Percentiles rank a stretch among this genome's conserved stretches.
These are phyloP conservation scores for Hylaeus anthracinus DNA, from an alignment of 1,140 invertebrate genomes.

Conservation along the genomic window DNA sequence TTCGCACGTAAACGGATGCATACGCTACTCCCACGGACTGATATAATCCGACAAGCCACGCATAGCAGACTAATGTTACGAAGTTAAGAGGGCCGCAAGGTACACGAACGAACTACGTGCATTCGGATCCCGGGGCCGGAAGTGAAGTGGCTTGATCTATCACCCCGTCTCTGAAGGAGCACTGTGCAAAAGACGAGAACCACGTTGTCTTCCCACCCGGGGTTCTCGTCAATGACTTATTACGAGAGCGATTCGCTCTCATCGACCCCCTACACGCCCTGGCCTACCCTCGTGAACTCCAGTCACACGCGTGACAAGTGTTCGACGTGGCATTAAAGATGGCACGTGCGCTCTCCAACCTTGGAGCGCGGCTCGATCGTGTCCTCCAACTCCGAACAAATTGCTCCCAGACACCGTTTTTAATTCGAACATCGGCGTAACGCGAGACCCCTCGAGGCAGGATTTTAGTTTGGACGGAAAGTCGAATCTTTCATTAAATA, in stretches of 20 bases:
- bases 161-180: slow-evolving; percentile 58
- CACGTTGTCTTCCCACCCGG: slow-evolving; percentile 53
- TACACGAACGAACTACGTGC: slow-evolving; percentile 50
- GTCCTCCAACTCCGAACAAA: background rate
- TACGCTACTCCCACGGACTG: background rate
- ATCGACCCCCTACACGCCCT: slow-evolving; percentile 49
- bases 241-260: slow-evolving; percentile 66
- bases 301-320: slow-evolving; percentile 32
- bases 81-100: slow-evolving; percentile 50
- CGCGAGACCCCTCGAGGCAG: too few species aligned
- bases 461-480: too few species aligned
- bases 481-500: too few species aligned
- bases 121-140: slow-evolving; percentile 62
- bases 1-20: slow-evolving; percentile 37
- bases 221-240: slow-evolving; percentile 70
- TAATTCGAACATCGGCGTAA: too few species aligned
- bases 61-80: slow-evolving; percentile 61
- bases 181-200: slow-evolving; percentile 51
- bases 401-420: too few species aligned
- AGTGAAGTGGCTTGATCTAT: slow-evolving; percentile 72
- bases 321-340: slow-evolving; percentile 33
- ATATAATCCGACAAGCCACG: slow-evolving; percentile 67
- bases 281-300: slow-evolving; percentile 26
- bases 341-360: slow-evolving; percentile 31
- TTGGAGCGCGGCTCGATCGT: background rate